phyloP scores from a whole-genome alignment of 2,888 invertebrate genomes.

The Abrostola tripartita region DNA sequence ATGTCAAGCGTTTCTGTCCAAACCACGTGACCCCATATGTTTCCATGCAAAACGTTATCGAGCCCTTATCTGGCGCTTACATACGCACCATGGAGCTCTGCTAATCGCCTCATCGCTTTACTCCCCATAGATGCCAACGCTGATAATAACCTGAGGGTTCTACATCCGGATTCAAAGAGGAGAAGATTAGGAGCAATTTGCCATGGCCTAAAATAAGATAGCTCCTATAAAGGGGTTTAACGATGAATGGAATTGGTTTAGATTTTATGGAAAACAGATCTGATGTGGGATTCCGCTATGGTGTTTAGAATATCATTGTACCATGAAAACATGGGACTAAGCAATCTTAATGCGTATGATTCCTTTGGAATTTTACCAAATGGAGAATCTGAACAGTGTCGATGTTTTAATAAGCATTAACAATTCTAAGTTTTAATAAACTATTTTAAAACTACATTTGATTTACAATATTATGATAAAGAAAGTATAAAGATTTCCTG shows the following conservation, averaged over 20 bases:
- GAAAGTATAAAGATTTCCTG: too few relatives aligned
- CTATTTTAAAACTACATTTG: background rate
- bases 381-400: background rate
- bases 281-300: slow-evolving; percentile 41
- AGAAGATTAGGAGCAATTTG: slow-evolving; percentile 81
- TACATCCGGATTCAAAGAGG: slow-evolving; percentile 75
- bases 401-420: slow-evolving; percentile 5
- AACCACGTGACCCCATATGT: slow-evolving; percentile 33
- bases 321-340: slow-evolving; percentile 13
- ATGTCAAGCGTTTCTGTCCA: slow-evolving; percentile 4
- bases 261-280: slow-evolving; percentile 46
- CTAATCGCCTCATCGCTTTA: slow-evolving; percentile 80
- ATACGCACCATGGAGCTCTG: slow-evolving; percentile 76
- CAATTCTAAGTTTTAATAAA: too few relatives aligned
- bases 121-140: slow-evolving; percentile 75
- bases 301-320: slow-evolving; percentile 31
- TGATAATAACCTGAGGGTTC: slow-evolving; percentile 78
- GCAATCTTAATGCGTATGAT: slow-evolving; percentile 31
- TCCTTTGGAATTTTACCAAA: slow-evolving; percentile 10
- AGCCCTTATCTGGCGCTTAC: slow-evolving; percentile 73
- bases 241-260: slow-evolving; percentile 53
- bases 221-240: slow-evolving; percentile 59
- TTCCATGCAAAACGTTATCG: slow-evolving; percentile 66
- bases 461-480: background rate
- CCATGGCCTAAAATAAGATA: slow-evolving; percentile 76